Evolutionary conservation across 2,888 invertebrate species (phyloP), one percentile per base, ranked within the genome.

Genomic region (Lasioglossum malachurum): DNA sequence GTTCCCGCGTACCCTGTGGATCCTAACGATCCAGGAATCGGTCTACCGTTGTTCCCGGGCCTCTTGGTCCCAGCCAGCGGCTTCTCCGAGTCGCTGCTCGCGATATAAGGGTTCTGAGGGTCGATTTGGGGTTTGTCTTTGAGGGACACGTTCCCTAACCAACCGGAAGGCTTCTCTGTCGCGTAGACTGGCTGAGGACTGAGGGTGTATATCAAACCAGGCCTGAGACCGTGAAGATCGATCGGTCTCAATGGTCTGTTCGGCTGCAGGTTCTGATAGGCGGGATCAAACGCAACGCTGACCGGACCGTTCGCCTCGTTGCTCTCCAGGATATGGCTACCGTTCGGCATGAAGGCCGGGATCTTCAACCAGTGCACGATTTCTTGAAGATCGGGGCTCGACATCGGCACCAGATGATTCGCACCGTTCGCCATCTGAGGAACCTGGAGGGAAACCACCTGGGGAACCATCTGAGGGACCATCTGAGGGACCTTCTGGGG

Each of bases 311-410:
- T 67, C 49, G 69, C n/a, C 2, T 88, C 76, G 16, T 90, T 82
- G 2, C 84, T 85, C 4, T 88, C 80, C 10, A 87, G 19, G 7
- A 90, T 41, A 12, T 89, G 84, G 49, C 87, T 92, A 1, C 89
- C 84, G 76, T 93, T 92, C 7, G 87, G 35, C 44, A 87, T 82
- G 38, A 94, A 88, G 0, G 92, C 85, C 0, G 94, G 94, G 16
- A 95, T 86, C 49, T 93, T 93, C 14, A 93, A 80, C 95, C 95
- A 95, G 16, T 94, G 92, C 5, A 93, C 83, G 12, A 92, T 92
- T 64, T 93, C 90, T 41, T 93, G 89, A 23, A 90, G 77, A 69
- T 88, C 87, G 8, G 93, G 82, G 0, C 84, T 80, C 57, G 77
- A 53, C 10, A 82, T 27, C 7, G 88, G 89, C 4, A 76, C 69